Base-by-base conservation (phyloP, 2,888 invertebrate genomes). In the Cryptus viduatorius region DNA sequence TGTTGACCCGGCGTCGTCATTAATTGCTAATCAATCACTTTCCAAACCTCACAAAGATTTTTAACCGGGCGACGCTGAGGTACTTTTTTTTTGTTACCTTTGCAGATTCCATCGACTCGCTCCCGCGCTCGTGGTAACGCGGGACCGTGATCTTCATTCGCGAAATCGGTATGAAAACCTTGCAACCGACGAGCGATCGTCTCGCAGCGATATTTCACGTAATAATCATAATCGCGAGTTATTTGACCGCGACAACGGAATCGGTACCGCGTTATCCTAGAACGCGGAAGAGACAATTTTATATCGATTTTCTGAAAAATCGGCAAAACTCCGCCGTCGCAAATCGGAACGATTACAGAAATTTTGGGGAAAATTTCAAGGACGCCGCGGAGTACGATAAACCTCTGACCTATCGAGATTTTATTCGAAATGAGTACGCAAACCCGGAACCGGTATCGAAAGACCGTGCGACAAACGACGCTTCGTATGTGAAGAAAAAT, bases 151-250 rank as follows among this genome's bases (percentile, higher is more conserved):
- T 59, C 24, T 42, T 69, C 12, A 56, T 48, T 59, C 65, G 65
- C 42, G 68, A 76, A 61, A 81, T 81, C 84, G 73, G 67, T 73
- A 84, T 68, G 80, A 50, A 53, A 78, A 84, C 61, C 73, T 77
- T 37, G 67, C 50, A 12, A 16, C 46, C 67, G 5, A 14, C 46
- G 14, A 29, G 44, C 68, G 77, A 77, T 80, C 84, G 72, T 59
- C 29, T 72, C 37, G 29, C 67, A 29, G 4, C 71, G 16, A 37
- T 16, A 4, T 31, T 84, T 1, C 59, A 64, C 12, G 68, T 84
- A 1, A 64, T 65, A 29, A 73, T 84, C 4, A 46, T 80, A 37
- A 56, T 56, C 61, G 16, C 50, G 50, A 72, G 44, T 73, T 77
- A 42, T 16, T 19, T 77, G 10, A 64, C 72, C 31, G 50, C 42